Base-by-base conservation (phyloP, 2,113 vertebrate genomes). In the Apodemus sylvaticus region DNA sequence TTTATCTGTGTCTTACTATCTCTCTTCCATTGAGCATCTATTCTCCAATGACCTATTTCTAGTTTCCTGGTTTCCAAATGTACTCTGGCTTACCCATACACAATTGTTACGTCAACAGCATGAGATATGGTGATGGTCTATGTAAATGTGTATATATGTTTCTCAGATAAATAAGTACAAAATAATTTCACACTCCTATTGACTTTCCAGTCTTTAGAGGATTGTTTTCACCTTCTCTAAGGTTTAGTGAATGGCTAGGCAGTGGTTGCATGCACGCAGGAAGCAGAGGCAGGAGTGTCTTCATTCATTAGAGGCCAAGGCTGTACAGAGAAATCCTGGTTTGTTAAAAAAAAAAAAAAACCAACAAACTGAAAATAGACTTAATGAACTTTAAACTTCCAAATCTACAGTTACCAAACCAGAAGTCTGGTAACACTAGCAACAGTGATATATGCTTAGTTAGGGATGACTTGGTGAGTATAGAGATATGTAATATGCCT, bases 401-500 rank as follows among this genome's bases (percentile, higher is more conserved):
- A 90, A 94, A 94, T 90, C 20, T 11, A 92, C 51, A 90, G 3
- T 83, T 82, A 76, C 45, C 26, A 71, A 92, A 97, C 64, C 22
- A 78, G 51, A 91, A 91, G 55, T 73, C 60, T 90, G 48, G 12
- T 93, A 87, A 83, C 93, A 45, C 2, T 36, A 73, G 20, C 29
- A 89, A 89, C 11, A 78, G 45, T 82, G 70, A 93, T 94, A 89
- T 96, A 62, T 64, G 10, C 42, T 85, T 71, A 89, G n/a, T 83
- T 91, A 53, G 81, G 68, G 36, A 81, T 77, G 29, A 91, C 86
- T 22, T 86, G 8, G n/a, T 34, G 13, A 17, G 20, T 93, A 73
- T 82, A 89, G 51, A 83, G 11, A 78, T 78, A 77, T 29, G 13
- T 77, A 78, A 76, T 81, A 19, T 48, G 64, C 73, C 39, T 94